phyloP scores from a whole-genome alignment of 2,797 vertebrate genomes.

The Thunnus albacares region DNA sequence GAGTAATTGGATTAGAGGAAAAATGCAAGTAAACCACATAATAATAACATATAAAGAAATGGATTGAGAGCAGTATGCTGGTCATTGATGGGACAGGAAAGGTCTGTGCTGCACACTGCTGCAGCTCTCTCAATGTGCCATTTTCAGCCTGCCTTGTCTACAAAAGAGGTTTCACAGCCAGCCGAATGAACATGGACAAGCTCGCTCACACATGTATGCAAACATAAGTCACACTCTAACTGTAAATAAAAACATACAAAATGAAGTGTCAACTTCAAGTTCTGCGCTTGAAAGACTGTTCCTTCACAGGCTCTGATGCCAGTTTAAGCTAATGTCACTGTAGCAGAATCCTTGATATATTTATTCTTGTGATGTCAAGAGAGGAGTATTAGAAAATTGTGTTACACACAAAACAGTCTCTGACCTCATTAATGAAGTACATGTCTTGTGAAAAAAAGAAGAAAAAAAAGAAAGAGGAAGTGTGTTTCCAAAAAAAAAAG shows the following conservation, averaged over 20 bases:
- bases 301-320: conserved; percentile 1
- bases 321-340: conserved; percentile 34
- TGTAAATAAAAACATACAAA: conserved; percentile 51
- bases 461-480: conserved; percentile 6
- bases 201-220: conserved; percentile 35
- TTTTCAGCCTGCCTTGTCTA: conserved; percentile 43
- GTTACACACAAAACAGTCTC: conserved; percentile 15
- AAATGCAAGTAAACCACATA: conserved; percentile 81
- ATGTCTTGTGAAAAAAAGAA: conserved; percentile 15
- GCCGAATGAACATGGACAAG: conserved; percentile 20
- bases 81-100: conserved; percentile 79
- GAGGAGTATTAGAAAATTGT: conserved; percentile 4
- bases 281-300: conserved; percentile 18
- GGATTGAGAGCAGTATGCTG: conserved; percentile 83
- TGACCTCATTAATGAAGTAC: conserved; percentile 34
- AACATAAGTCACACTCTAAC: conserved; percentile 26
- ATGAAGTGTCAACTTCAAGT: conserved; percentile 19
- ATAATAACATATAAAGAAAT: conserved; percentile 85
- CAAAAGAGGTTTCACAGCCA: conserved; percentile 50
- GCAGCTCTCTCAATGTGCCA: conserved; percentile 51
- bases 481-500: conserved; percentile 29
- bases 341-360: conserved; percentile 10
- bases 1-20: conserved; percentile 80
- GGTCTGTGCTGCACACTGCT: conserved; percentile 62
- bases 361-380: conserved; percentile 15